Percentiles rank a stretch among this genome's conserved stretches.
phyloP scores from a whole-genome alignment of 2,113 vertebrate species.

The Microtus pennsylvanicus region DNA sequence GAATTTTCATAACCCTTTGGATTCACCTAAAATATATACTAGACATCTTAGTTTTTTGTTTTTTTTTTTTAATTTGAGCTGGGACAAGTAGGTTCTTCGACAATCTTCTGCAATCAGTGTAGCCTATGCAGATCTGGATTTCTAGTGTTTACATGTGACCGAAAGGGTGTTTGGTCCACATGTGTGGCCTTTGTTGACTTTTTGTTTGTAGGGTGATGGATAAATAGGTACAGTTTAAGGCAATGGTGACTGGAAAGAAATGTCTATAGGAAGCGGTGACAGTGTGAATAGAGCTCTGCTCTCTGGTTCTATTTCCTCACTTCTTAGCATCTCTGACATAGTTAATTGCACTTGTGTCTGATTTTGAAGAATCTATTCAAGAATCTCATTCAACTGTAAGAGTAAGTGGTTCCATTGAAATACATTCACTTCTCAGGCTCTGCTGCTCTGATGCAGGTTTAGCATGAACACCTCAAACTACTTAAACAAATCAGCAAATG shows the following conservation, averaged over 20 bases:
- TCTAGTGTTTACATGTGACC: not conserved
- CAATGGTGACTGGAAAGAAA: conserved; percentile 72
- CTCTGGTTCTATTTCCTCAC: conserved; percentile 20
- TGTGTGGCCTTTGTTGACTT: not conserved
- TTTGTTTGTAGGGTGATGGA: not conserved
- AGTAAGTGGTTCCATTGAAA: conserved; percentile 35
- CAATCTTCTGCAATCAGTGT: not conserved
- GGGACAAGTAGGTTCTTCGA: not conserved
- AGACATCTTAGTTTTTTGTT: not conserved
- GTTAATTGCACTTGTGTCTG: conserved; percentile 40
- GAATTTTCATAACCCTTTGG: not conserved
- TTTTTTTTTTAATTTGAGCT: not conserved
- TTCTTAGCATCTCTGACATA: not conserved
- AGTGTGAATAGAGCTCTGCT: conserved; percentile 53
- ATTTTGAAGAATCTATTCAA: conserved; percentile 34
- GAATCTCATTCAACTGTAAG: not conserved
- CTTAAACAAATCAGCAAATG: not conserved
- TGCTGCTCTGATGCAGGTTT: not conserved
- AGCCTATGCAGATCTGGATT: not conserved
- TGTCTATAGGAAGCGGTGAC: not conserved
- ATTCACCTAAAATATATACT: not conserved
- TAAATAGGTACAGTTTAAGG: not conserved
- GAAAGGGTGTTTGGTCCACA: not conserved
- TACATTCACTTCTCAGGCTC: not conserved
- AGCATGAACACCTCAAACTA: not conserved